phyloP scores from a whole-genome alignment of 2,888 invertebrate genomes.

The Orthosia incerta region DNA sequence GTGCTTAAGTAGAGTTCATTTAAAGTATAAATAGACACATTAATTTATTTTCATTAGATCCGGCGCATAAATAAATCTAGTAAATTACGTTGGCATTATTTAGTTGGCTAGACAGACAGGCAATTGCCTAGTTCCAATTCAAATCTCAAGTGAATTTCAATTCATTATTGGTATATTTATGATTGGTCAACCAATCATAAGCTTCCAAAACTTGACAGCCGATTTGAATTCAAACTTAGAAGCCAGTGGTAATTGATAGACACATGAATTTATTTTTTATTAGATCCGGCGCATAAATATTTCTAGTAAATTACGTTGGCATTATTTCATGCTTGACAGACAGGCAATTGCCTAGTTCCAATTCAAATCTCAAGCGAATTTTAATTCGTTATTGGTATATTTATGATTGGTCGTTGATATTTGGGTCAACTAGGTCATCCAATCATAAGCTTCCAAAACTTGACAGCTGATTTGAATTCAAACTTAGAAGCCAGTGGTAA shows the following conservation, averaged over 20 bases:
- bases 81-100: too few relatives aligned
- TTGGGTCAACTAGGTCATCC: constrained; percentile 38
- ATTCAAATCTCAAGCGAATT: not conserved
- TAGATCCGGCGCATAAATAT: not conserved
- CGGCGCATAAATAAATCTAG: not conserved
- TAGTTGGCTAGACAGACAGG: not conserved
- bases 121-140: not conserved
- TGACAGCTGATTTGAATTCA: not conserved
- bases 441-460: constrained; percentile 2
- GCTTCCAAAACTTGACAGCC: not conserved
- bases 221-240: not conserved
- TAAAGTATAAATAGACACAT: not conserved
- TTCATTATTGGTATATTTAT: too few relatives aligned
- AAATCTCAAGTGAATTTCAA: constrained; percentile 3
- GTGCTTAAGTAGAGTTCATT: too few relatives aligned
- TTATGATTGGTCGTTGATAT: constrained; percentile 9
- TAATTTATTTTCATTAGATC: too few relatives aligned
- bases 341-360: not conserved
- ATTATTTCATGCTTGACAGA: not conserved
- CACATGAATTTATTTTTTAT: too few relatives aligned
- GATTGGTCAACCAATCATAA: constrained; percentile 41
- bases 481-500: not conserved
- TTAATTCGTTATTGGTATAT: not conserved
- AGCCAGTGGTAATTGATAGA: not conserved
- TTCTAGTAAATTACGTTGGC: not conserved